Evolutionary conservation across 2,113 vertebrate genomes (phyloP).

Genomic region (Eublepharis macularius): DNA sequence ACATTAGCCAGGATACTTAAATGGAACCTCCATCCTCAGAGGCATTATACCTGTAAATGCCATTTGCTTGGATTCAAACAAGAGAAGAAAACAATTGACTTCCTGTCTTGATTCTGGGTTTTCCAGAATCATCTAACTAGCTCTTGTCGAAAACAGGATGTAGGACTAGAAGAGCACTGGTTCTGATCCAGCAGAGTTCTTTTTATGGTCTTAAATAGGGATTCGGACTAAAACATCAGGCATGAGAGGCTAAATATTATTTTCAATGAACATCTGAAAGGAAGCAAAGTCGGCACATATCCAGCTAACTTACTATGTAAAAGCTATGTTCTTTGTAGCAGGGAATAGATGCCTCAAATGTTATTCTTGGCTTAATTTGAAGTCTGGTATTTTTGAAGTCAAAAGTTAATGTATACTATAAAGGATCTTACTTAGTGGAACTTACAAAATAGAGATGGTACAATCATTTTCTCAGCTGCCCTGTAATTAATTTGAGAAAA

Average conservation of each 20-base stretch:
- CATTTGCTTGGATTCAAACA: neutral
- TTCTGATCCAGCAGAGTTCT: neutral
- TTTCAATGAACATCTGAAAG: conserved; percentile 10
- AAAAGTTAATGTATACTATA: neutral
- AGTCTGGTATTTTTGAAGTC: neutral
- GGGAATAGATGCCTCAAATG: neutral
- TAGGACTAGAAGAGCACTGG: neutral
- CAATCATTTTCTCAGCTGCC: neutral
- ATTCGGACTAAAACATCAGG: neutral
- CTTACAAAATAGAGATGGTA: conserved; percentile 4
- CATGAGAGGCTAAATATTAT: neutral
- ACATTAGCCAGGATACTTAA: no score
- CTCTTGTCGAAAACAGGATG: neutral
- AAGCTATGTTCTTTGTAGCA: neutral
- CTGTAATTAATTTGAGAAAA: neutral
- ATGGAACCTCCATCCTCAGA: no score
- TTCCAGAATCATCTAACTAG: neutral
- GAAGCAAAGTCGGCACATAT: neutral
- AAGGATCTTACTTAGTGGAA: neutral
- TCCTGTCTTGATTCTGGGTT: neutral
- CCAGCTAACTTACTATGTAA: neutral
- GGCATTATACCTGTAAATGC: neutral
- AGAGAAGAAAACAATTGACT: no score
- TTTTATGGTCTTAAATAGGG: neutral
- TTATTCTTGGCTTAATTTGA: neutral